phyloP scores from a whole-genome alignment of 2,797 vertebrate genomes.

The Lithobates pipiens region DNA sequence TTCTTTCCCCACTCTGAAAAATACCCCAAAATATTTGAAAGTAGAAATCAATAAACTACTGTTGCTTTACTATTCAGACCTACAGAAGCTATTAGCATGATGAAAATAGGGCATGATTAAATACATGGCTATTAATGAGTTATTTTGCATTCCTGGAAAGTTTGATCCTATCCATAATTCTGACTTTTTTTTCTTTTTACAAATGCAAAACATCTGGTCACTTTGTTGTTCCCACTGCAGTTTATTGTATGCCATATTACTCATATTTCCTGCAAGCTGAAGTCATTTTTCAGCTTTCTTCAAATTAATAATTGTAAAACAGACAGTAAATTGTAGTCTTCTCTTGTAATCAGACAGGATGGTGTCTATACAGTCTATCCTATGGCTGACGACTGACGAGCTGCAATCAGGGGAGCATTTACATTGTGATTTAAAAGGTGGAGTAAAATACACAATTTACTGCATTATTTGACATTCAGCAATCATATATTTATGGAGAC shows the following conservation, averaged over 20 bases:
- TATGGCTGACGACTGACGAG: neutral
- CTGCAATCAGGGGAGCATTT: conserved; percentile 35
- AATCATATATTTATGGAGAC: conserved; percentile 29
- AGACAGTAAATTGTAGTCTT: conserved; percentile 49
- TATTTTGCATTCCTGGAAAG: conserved; percentile 47
- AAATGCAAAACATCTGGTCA: conserved; percentile 53
- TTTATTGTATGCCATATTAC: conserved; percentile 45
- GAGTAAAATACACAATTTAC: conserved; percentile 26
- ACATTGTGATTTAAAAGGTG: conserved; percentile 37
- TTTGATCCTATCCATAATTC: conserved; percentile 37
- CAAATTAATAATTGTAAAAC: conserved; percentile 43
- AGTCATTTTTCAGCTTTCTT: conserved; percentile 47
- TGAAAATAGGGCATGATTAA: conserved; percentile 35
- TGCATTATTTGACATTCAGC: conserved; percentile 22
- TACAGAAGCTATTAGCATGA: neutral
- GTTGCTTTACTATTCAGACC: neutral
- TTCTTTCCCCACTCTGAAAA: neutral
- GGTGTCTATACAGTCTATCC: conserved; percentile 31
- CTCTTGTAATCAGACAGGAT: conserved; percentile 45
- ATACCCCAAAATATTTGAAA: neutral
- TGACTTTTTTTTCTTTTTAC: neutral
- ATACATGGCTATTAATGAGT: conserved; percentile 21
- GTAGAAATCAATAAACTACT: neutral
- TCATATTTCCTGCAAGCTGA: conserved; percentile 55
- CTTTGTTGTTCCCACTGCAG: neutral